Conservation (phyloP, 2,888 invertebrate genomes). For the Cacoxenus indagator region DNA sequence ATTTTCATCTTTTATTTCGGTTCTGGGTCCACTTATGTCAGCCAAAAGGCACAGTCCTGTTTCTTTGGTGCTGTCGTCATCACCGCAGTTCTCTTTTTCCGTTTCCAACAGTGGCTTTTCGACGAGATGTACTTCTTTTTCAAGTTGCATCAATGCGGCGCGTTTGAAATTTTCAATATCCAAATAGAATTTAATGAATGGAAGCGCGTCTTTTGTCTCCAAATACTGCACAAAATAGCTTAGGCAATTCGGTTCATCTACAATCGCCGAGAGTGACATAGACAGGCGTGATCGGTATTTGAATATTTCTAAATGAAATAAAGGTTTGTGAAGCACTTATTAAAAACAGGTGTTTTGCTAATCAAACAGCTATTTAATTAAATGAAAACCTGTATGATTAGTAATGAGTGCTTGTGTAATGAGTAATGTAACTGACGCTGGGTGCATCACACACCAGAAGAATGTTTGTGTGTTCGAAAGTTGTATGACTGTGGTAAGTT, state of each 20-base stretch:
- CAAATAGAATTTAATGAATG: slow-evolving; percentile 81
- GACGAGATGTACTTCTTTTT: slow-evolving; percentile 39
- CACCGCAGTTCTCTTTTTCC: neutral
- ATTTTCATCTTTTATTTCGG: slow-evolving; percentile 37
- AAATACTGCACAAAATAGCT: slow-evolving; percentile 89
- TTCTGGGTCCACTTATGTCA: slow-evolving; percentile 18
- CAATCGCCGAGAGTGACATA: slow-evolving; percentile 81
- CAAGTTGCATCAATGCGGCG: slow-evolving; percentile 60
- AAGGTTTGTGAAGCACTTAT: neutral
- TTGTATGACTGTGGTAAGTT: too few species aligned
- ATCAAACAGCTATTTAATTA: neutral
- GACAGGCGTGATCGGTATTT: slow-evolving; percentile 74
- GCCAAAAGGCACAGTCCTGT: neutral
- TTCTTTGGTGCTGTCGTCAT: slow-evolving; percentile 20
- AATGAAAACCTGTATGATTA: neutral
- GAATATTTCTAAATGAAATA: slow-evolving; percentile 53
- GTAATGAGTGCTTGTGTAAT: slow-evolving; percentile 26
- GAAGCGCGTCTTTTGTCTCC: slow-evolving; percentile 79
- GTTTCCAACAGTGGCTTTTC: neutral
- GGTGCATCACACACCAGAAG: too few species aligned
- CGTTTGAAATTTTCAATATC: slow-evolving; percentile 80
- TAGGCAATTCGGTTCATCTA: slow-evolving; percentile 83
- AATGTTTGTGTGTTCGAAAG: too few species aligned
- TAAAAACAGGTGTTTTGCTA: neutral
- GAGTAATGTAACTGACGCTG: too few species aligned